A percentile compares a stretch with the other conserved stretches of the same genome.
Conservation (phyloP, 2,797 vertebrate genomes). For the Dendrocincla fuliginosa region DNA sequence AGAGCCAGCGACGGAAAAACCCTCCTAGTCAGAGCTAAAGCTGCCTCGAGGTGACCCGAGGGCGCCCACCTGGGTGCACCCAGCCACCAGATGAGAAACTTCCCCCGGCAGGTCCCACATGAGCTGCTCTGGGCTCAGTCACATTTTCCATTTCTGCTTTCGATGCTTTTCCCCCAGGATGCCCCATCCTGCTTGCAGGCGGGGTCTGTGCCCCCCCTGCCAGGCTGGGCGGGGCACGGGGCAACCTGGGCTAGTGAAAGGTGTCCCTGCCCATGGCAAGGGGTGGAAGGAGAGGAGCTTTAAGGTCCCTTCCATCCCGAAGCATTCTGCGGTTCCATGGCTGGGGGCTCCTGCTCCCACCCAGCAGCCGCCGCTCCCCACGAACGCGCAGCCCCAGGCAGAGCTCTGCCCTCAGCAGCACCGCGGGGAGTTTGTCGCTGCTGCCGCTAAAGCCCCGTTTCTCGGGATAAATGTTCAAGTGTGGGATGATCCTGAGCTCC, state of each 20-base stretch:
- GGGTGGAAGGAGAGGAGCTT: background rate
- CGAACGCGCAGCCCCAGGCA: background rate
- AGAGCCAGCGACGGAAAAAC: background rate
- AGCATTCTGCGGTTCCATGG: fast-evolving
- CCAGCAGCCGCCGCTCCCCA: background rate
- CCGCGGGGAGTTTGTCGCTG: fast-evolving
- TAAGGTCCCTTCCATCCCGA: background rate
- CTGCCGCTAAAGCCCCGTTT: background rate
- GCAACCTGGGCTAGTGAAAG: background rate
- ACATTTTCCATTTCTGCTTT: background rate
- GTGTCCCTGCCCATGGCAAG: background rate
- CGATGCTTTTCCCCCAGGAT: background rate
- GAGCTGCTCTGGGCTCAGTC: background rate
- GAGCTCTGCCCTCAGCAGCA: background rate
- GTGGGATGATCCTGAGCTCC: background rate
- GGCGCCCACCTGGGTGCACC: background rate
- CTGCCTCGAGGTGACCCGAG: background rate
- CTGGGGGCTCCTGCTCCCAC: background rate
- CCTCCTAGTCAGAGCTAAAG: background rate
- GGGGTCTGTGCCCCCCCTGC: fast-evolving
- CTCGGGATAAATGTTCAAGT: fast-evolving
- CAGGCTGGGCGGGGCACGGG: background rate
- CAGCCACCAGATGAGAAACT: background rate
- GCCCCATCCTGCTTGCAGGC: background rate
- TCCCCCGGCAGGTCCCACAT: fast-evolving